Base-by-base conservation (phyloP, 1,140 invertebrate species). In the Paraescarpia echinospica region DNA sequence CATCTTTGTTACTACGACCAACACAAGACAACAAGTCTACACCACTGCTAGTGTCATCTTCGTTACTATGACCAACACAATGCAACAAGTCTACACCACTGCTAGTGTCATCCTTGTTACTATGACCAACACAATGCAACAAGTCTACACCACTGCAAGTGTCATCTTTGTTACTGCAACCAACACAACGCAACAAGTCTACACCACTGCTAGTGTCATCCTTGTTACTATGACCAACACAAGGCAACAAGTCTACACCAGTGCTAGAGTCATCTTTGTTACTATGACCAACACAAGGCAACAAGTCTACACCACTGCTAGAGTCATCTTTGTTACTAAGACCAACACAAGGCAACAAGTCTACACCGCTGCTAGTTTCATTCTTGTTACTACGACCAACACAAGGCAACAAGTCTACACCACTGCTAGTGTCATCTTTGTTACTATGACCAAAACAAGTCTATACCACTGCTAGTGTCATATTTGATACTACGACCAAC, bases 91-190 rank as follows among this genome's bases (percentile, higher is more conserved):
- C 98, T 90, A 95, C 95, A 59, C 93, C 94, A 77, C 94, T 94
- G 91, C 95, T 95, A 33, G 95, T 94, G 91, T 95, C 94, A 33
- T 93, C 92, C 91, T 95, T 95, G 92, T n/a, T 93, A 92, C 88
- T 41, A 90, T n/a, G n/a, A 41, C 22, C 90, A 90, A 27, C 34
- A 77, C 59, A 77, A 77, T 14, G 2, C 59, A 77, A 77, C 14
- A 77, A 2, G 8, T 98, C 98, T 90, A 95, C 95, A 59, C 93
- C 94, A 77, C 94, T 94, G 91, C 95, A 95, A 33, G 95, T 94
- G 91, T 95, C 94, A 33, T 93, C 91, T 91, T 95, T 95, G 93
- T 31, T 92, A 92, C 77, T 34, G 14, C 89, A 14, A 34, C 89
- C 89, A 89, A 33, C n/a, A 41, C 41, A 41, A 41, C 4, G 12